Base-by-base conservation (phyloP, 1,140 invertebrate genomes). In the Drosophila ananassae region DNA sequence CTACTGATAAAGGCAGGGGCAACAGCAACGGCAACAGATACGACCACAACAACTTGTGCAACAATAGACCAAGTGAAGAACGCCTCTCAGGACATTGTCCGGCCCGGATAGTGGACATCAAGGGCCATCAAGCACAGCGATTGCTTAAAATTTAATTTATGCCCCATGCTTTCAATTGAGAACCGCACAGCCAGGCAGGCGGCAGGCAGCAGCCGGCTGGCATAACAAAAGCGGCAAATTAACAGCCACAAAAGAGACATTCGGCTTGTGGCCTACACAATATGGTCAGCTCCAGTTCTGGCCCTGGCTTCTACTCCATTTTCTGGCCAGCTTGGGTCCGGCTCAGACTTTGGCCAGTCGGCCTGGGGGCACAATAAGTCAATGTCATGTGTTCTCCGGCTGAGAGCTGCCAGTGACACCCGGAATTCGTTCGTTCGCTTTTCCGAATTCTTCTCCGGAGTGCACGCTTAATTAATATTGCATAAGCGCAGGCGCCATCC, bases 61-160 rank as follows among this genome's bases (percentile, higher is more conserved):
- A 60, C 73, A 68, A 72, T 54, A 44, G 34, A 47, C 32, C 28
- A 24, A 61, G 32, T 21, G 9, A 39, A 22, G 39, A 32, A 32
- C 56, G 21, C 13, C 57, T 32, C 24, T 30, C 10, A 37, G 34
- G 41, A 21, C 61, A 52, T 56, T 55, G 52, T 63, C 48, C 58
- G 22, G 52, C 7, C 57, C 17, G 55, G 62, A 48, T 44, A 32
- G 60, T 73, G 61, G 48, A 74, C 25, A 57, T 77, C 80, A 72
- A 79, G 68, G 59, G 77, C 54, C 77, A 73, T 85, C 81, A 85
- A 68, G 82, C 55, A 59, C 77, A 85, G 82, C 64, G 77, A 74
- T 87, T 87, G 82, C 78, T 81, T 64, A 39, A 87, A 85, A 85
- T 81, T 85, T 78, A 85, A 85, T 87, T 85, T 87, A 85, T 85